Base-by-base conservation (phyloP, 2,113 vertebrate species). In the Rhabdomys dilectus region DNA sequence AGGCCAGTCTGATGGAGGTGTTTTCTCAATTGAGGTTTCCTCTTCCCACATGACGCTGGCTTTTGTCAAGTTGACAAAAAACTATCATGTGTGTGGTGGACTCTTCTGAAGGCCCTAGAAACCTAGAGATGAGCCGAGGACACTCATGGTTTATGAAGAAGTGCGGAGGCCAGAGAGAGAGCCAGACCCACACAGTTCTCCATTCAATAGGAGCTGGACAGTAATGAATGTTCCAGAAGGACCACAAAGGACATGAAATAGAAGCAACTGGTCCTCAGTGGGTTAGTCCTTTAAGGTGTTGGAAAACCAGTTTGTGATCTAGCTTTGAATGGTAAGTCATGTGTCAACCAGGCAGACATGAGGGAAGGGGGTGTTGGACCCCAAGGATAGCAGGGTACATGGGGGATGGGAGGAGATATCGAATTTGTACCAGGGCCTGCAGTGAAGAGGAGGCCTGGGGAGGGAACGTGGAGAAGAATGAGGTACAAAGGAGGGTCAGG, bases 401-500 rank as follows among this genome's bases (percentile, higher is more conserved):
- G 16, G n/a, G 36, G 22, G 12, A 60, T 56, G 29, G 8, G 3
- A 42, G 58, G 39, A 16, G 51, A 2, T 12, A 6, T 6, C 7
- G 2, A 85, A 36, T 1, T 10, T 45, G 5, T 19, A 4, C 3
- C 1, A 2, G 62, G 3, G 13, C 34, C 77, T 26, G 51, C 15
- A 48, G 68, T 87, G 85, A 70, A 62, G 13, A 85, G 34, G 29
- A 42, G 6, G 5, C 15, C 17, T 51, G 9, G 9, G 51, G 53
- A 87, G 29, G 58, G 89, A 22, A 64, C 56, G 45, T 2, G 19
- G 8, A n/a, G 36, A 62, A 26, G 12, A 42, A 42, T 10, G 29
- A 80, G 26, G 51, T 4, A 80, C 64, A 19, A 76, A 73, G 39
- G 15, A 66, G 5, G 4, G 3, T 31, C 48, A 24, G 42, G 19